A percentile compares a stretch with the other conserved stretches of the same genome.
These are phyloP conservation scores for Boloria selene DNA, from an alignment of 2,888 invertebrate genomes.

Conservation along the genomic window DNA sequence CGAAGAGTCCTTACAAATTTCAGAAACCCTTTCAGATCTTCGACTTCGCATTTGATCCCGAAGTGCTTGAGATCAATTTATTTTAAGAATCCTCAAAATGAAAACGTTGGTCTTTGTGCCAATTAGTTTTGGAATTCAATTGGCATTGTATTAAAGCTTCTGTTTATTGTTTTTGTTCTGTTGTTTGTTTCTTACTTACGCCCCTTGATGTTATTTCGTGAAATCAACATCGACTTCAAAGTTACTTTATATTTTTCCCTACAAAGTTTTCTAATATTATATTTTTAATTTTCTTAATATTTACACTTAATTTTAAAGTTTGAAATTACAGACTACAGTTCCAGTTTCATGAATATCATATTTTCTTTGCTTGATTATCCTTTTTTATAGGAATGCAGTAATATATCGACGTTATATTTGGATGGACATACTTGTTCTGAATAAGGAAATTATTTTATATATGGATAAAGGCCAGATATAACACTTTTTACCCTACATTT, in stretches of 20 bases:
- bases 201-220: background rate
- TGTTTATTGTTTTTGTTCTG: slow-evolving; percentile 29
- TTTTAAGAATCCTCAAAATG: slow-evolving; percentile 32
- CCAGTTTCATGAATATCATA: no score
- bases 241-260: background rate
- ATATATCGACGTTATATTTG: no score
- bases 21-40: slow-evolving; percentile 31
- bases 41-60: slow-evolving; percentile 28
- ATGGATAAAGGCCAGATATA: no score
- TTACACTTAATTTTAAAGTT: no score
- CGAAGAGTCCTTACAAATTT: slow-evolving; percentile 26
- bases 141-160: slow-evolving; percentile 21
- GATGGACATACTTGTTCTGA: no score
- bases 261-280: no score
- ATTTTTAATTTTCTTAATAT: no score
- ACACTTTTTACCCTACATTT: no score
- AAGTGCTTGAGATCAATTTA: slow-evolving; percentile 32
- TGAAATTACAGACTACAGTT: no score
- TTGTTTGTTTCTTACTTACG: slow-evolving; percentile 7
- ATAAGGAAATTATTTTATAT: no score
- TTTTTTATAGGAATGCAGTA: no score
- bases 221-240: slow-evolving; percentile 12
- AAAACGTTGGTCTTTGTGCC: slow-evolving; percentile 27
- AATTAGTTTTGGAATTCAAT: slow-evolving; percentile 32
- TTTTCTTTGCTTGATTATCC: no score